These are phyloP conservation scores for Trogon surrucura DNA, from an alignment of 2,113 vertebrate genomes.

Conservation along the genomic window DNA sequence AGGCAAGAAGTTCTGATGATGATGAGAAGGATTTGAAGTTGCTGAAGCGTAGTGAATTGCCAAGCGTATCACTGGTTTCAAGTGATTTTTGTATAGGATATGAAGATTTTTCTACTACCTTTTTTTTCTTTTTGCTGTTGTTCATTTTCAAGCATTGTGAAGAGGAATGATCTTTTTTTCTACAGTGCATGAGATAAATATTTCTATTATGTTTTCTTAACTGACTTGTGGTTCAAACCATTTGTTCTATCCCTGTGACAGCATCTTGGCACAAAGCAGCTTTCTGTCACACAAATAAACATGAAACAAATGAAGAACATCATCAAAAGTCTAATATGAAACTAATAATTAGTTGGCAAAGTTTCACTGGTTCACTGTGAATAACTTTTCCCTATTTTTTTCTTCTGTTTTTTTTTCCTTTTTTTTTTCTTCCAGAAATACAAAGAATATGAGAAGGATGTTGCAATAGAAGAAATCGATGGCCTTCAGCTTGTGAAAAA, in stretches of 20 bases:
- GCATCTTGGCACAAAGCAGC: neutral
- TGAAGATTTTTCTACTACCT: neutral
- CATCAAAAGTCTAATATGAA: neutral
- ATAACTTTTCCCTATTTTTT: neutral
- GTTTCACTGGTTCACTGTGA: neutral
- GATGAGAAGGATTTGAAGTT: neutral
- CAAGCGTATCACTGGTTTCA: neutral
- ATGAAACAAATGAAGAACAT: neutral
- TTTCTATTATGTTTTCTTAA: neutral
- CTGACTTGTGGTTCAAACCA: neutral
- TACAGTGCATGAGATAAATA: neutral
- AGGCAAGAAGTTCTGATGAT: neutral
- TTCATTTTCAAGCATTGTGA: neutral
- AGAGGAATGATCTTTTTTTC: neutral
- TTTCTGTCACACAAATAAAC: neutral
- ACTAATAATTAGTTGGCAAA: neutral
- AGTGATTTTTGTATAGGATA: neutral
- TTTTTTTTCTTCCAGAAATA: constrained; percentile 87
- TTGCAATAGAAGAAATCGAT: constrained; percentile 94
- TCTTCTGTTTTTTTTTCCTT: constrained; percentile 12
- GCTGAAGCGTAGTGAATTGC: neutral
- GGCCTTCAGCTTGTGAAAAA: constrained; percentile 94
- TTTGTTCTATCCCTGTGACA: neutral
- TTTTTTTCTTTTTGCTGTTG: neutral
- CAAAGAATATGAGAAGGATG: constrained; percentile 95